Evolutionary conservation across 1,140 invertebrate genomes (phyloP).

Genomic region (Drosophila chauvacae): DNA sequence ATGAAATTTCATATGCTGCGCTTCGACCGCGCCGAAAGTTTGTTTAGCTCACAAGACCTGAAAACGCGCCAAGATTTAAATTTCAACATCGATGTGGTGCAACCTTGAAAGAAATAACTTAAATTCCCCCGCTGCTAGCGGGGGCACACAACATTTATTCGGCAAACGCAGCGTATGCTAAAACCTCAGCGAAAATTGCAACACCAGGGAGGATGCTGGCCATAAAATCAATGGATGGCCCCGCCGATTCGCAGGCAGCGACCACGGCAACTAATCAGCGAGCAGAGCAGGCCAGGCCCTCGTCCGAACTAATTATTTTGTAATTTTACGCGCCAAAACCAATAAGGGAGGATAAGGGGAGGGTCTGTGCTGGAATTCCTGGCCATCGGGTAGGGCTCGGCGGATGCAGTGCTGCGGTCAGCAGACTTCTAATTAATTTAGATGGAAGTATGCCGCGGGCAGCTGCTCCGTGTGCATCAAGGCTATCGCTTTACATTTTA

Average conservation of each 20-base stretch:
- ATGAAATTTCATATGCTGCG: slow-evolving; percentile 72
- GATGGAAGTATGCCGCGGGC: slow-evolving; percentile 20
- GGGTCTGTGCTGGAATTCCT: background rate
- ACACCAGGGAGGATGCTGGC: slow-evolving; percentile 11
- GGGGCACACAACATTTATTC: slow-evolving; percentile 41
- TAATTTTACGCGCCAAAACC: slow-evolving; percentile 53
- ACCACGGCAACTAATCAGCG: slow-evolving; percentile 61
- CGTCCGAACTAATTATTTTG: slow-evolving; percentile 72
- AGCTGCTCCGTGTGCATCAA: background rate
- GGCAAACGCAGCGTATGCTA: slow-evolving; percentile 50
- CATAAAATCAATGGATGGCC: slow-evolving; percentile 43
- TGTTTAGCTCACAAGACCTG: slow-evolving; percentile 13
- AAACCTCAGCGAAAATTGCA: slow-evolving; percentile 54
- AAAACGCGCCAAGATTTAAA: slow-evolving; percentile 23
- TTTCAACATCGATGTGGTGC: slow-evolving; percentile 8
- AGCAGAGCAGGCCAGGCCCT: slow-evolving; percentile 11
- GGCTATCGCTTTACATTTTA: slow-evolving; percentile 21
- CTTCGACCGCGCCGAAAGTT: slow-evolving; percentile 32
- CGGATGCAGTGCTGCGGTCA: slow-evolving; percentile 45
- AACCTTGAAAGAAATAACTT: slow-evolving; percentile 26
- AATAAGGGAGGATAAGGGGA: background rate
- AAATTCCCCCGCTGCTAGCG: background rate
- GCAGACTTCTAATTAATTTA: slow-evolving; percentile 73
- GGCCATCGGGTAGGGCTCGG: slow-evolving; percentile 20
- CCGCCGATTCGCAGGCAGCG: slow-evolving; percentile 21